A percentile compares a stretch with the other conserved stretches of the same genome.
Conservation (phyloP, 2,888 invertebrate species). For the Drosophila mulleri region DNA sequence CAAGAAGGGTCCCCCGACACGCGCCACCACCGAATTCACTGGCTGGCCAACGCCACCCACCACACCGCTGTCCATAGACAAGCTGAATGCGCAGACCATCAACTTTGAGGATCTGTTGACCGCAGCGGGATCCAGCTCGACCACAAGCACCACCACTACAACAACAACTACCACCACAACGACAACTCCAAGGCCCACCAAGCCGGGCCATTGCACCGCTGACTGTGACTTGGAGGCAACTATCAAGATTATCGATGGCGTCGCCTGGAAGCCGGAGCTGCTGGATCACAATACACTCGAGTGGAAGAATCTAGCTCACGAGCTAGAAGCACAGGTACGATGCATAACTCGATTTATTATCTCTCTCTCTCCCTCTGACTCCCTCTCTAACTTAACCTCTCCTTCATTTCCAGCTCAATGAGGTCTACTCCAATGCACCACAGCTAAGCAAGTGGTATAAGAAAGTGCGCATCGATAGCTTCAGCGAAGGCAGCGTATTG, state of each 20-base stretch:
- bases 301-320: constrained; percentile 93
- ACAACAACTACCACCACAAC: constrained; percentile 90
- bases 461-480: constrained; percentile 94
- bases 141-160: constrained; percentile 86
- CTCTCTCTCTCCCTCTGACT: rapidly evolving
- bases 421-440: constrained; percentile 91
- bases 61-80: constrained; percentile 93
- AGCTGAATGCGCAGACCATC: constrained; percentile 87
- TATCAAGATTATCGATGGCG: constrained; percentile 92
- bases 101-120: constrained; percentile 85
- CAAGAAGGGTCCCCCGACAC: constrained; percentile 93
- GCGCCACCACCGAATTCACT: constrained; percentile 95
- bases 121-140: constrained; percentile 76
- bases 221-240: constrained; percentile 95
- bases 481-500: constrained; percentile 94
- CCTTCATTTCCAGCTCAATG: constrained; percentile 88
- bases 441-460: constrained; percentile 92
- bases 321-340: constrained; percentile 91
- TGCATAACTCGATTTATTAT: rapidly evolving
- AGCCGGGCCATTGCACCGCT: constrained; percentile 91
- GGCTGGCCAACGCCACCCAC: constrained; percentile 96
- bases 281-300: constrained; percentile 94
- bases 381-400: neutral
- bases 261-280: constrained; percentile 93
- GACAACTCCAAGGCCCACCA: constrained; percentile 89